Percentiles rank a stretch among this genome's conserved stretches.
Evolutionary conservation across 2,888 invertebrate genomes (phyloP).

Genomic region (Tenthredo scrophulariae): DNA sequence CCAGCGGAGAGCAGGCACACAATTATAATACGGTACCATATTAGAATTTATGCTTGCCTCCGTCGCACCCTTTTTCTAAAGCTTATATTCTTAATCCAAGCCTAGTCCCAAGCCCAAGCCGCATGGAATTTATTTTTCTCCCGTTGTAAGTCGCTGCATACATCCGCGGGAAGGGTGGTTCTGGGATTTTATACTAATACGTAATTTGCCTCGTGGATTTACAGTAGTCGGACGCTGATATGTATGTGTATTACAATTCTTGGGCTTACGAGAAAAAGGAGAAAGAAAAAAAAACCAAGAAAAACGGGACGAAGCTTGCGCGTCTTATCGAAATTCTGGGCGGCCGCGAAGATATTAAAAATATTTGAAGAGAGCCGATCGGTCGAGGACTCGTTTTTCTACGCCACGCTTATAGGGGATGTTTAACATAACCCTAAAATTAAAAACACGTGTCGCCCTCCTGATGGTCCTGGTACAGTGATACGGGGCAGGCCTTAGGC

Average conservation of each 20-base stretch:
- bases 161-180: slow-evolving; percentile 22
- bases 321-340: slow-evolving; percentile 24
- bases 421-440: slow-evolving; percentile 60
- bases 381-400: slow-evolving; percentile 37
- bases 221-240: slow-evolving; percentile 12
- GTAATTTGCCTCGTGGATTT: slow-evolving; percentile 47
- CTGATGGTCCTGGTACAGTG: slow-evolving; percentile 51
- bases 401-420: slow-evolving; percentile 56
- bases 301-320: not conserved
- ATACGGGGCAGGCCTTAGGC: slow-evolving; percentile 53
- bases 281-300: not conserved
- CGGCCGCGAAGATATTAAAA: slow-evolving; percentile 47
- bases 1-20: slow-evolving; percentile 68
- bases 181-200: slow-evolving; percentile 45
- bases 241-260: slow-evolving; percentile 30
- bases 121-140: slow-evolving; percentile 72
- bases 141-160: slow-evolving; percentile 54
- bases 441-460: slow-evolving; percentile 60
- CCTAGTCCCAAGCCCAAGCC: slow-evolving; percentile 14
- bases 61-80: slow-evolving; percentile 75
- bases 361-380: slow-evolving; percentile 51
- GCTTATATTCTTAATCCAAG: slow-evolving; percentile 76
- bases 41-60: slow-evolving; percentile 76
- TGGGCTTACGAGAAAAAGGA: not conserved
- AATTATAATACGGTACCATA: slow-evolving; percentile 76